phyloP scores from a whole-genome alignment of 2,888 invertebrate species.

The Podabrus alpinus region DNA sequence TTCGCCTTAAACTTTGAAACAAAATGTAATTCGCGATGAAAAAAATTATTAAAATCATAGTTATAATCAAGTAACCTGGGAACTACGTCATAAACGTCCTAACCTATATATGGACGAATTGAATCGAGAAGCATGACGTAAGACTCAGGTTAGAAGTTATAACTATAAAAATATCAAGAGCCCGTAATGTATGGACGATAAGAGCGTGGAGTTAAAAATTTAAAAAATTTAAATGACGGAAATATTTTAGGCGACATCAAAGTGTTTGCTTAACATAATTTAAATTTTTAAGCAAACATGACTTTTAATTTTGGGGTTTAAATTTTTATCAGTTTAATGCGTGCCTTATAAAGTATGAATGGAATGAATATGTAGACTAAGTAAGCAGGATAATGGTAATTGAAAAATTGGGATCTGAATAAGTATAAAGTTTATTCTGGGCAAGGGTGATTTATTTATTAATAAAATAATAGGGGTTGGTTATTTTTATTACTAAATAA shows the following conservation, averaged over 20 bases:
- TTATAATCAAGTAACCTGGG: no score
- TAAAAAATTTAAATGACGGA: no score
- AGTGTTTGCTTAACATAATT: neutral
- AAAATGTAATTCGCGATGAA: no score
- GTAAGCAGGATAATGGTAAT: neutral
- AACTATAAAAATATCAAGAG: no score
- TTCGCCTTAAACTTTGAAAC: neutral
- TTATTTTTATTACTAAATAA: conserved; percentile 23
- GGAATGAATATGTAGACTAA: neutral
- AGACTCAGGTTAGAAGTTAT: no score
- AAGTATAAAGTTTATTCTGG: neutral
- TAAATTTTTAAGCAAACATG: neutral
- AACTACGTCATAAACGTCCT: no score
- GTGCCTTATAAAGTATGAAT: neutral
- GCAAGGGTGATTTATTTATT: neutral
- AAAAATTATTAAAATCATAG: no score
- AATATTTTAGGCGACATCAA: neutral
- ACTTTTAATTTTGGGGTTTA: neutral
- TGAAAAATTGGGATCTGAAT: neutral
- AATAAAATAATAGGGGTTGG: neutral
- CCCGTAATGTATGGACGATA: no score
- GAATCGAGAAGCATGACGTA: no score
- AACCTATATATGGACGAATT: no score
- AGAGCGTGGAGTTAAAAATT: no score
- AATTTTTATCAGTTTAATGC: neutral